Base-by-base conservation (phyloP, 37 sponge, comb jelly and placozoan genomes). In the Crambe crambe region DNA sequence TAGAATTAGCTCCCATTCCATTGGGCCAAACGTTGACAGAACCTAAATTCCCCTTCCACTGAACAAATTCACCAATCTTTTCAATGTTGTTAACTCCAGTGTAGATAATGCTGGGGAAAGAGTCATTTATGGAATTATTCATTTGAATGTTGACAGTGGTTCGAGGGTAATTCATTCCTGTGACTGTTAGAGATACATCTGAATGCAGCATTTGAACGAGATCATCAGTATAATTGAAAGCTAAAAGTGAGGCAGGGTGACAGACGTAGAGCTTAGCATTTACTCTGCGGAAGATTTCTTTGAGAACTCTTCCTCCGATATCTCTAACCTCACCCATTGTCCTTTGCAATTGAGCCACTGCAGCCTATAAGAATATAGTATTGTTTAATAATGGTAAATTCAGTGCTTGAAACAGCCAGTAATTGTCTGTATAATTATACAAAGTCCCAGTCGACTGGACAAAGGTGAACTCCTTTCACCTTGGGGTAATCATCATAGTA, bases 211-310 rank as follows among this genome's bases (percentile, higher is more conserved):
- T 61, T 30, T 88, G 31, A 30, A 90, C 39, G 4, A 95, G 79
- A 0, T 23, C 42, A 68, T 95, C 91, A 22, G 88, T 79, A 74
- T 90, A 95, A 58, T 88, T 77, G 78, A 81, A 95, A 20, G 76
- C 72, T 30, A 94, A 71, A 0, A 79, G 58, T 21, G 88, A 44
- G 23, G 87, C 83, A 17, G 57, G 78, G 3, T 60, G 77, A 62
- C 71, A 72, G 2, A 82, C 51, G 54, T 82, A 81, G 41, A 90
- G 72, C 38, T 79, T 42, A 29, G 82, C 82, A 9, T 25, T 37
- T 9, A 74, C 43, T 31, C 0, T 21, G 18, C 0, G 9, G 12
- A 82, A 60, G 36, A 79, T 69, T 35, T 2, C 32, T 3, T 35
- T 47, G 2, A 58, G 59, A 3, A 57, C 0, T 10, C 35, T 56